Conservation (phyloP, 2,797 vertebrate species). For the Chaunax sp. region DNA sequence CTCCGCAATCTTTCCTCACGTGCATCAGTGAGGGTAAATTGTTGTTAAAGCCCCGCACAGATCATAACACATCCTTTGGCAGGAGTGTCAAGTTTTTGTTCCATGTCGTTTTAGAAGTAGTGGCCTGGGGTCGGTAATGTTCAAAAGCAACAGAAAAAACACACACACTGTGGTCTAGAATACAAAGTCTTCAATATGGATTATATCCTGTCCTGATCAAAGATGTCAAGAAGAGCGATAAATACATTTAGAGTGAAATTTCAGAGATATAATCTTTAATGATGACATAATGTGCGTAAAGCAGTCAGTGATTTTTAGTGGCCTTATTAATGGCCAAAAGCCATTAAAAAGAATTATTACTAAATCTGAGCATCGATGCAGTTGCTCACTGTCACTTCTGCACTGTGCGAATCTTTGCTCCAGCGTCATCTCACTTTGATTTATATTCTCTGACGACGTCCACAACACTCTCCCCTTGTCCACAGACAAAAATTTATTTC, state of each 20-base stretch:
- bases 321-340: neutral
- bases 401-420: neutral
- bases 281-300: neutral
- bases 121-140: slow-evolving; percentile 1
- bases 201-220: neutral
- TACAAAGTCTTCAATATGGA: slow-evolving; percentile 3
- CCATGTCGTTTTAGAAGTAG: neutral
- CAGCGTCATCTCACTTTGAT: neutral
- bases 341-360: neutral
- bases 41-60: slow-evolving; percentile 20
- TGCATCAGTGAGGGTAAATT: slow-evolving; percentile 26
- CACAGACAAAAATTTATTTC: neutral
- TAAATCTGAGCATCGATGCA: neutral
- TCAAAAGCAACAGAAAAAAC: slow-evolving; percentile 19
- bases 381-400: neutral
- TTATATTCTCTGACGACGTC: neutral
- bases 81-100: slow-evolving; percentile 10
- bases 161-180: neutral
- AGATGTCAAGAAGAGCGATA: slow-evolving; percentile 1
- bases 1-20: slow-evolving; percentile 16
- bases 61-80: slow-evolving; percentile 15
- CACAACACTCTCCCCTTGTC: neutral
- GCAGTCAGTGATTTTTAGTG: neutral
- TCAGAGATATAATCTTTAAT: neutral
- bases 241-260: neutral